These are phyloP conservation scores for Graphium colonna DNA, from an alignment of 2,888 invertebrate species.

Conservation along the genomic window DNA sequence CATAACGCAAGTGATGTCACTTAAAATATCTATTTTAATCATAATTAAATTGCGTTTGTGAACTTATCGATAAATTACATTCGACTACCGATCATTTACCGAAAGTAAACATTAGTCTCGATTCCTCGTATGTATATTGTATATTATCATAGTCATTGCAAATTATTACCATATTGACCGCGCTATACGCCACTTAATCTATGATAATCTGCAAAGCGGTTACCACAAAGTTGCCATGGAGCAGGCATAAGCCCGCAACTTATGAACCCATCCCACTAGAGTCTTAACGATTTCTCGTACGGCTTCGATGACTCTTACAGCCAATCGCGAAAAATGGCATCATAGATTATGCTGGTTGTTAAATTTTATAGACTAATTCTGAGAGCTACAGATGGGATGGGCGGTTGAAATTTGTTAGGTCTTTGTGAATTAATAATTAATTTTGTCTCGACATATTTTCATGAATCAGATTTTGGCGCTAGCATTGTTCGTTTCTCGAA, in stretches of 20 bases:
- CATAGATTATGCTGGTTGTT: constrained; percentile 20
- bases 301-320: constrained; percentile 30
- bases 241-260: constrained; percentile 45
- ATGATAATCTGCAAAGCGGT: constrained; percentile 34
- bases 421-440: neutral
- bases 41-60: too few species aligned
- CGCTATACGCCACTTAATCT: constrained; percentile 28
- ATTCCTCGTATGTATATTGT: too few species aligned
- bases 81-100: too few species aligned
- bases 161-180: too few species aligned
- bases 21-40: too few species aligned
- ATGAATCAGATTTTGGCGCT: neutral
- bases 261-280: constrained; percentile 41
- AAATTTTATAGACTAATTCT: constrained; percentile 23
- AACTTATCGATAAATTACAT: too few species aligned
- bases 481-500: too few species aligned
- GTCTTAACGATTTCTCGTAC: constrained; percentile 30
- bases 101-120: too few species aligned
- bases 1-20: too few species aligned
- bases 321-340: constrained; percentile 40
- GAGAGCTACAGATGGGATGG: constrained; percentile 7
- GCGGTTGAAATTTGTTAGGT: neutral
- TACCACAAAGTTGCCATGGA: constrained; percentile 42
- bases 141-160: too few species aligned
- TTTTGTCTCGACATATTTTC: too few species aligned